Base-by-base conservation (phyloP, 1,140 invertebrate genomes). In the Nasonia longicornis region DNA sequence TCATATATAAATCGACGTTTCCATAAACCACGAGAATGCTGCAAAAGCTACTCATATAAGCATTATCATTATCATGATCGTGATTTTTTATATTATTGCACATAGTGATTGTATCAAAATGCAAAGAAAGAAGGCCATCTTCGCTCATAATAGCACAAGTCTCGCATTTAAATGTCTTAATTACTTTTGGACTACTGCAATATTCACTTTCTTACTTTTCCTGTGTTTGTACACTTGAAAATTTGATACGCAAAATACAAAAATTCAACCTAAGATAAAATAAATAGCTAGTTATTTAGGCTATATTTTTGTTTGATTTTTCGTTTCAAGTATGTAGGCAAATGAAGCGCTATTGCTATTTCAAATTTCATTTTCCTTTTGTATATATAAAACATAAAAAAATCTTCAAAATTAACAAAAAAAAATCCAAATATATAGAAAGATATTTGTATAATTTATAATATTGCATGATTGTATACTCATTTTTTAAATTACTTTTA, bases 1-100 rank as follows among this genome's bases (percentile, higher is more conserved):
- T 77, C 26, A 31, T 42, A 31, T 42, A 42, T n/a, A 48, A 70
- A 77, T 70, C 42, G 48, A 58, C 7, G 16, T 63, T 63, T 63
- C 12, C 31, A 42, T 71, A 35, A 69, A n/a, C 16, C 42, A 48
- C 26, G 48, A 71, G 29, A 14, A 52, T 58, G 67, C 67, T 79
- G 38, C 48, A 71, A 58, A 79, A 71, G 35, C 22, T 42, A 22
- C 52, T 71, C 52, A 26, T 31, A 52, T 31, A 52, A 58, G 14
- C 48, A 52, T 52, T 20, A 45, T 69, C 42, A 64, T 52, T 16
- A 26, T 29, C 70, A 48, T 16, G 22, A 22, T 67, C 11, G 20
- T 63, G 52, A 75, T 64, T 48, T 58, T 35, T 6, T 35, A 35
- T 77, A 48, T 48, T 77, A 77, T 77, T 77, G 76, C 76, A 77